A percentile compares a stretch with the other conserved stretches of the same genome.
Conservation (phyloP, 2,797 vertebrate genomes). For the Tokudaia muenninki region DNA sequence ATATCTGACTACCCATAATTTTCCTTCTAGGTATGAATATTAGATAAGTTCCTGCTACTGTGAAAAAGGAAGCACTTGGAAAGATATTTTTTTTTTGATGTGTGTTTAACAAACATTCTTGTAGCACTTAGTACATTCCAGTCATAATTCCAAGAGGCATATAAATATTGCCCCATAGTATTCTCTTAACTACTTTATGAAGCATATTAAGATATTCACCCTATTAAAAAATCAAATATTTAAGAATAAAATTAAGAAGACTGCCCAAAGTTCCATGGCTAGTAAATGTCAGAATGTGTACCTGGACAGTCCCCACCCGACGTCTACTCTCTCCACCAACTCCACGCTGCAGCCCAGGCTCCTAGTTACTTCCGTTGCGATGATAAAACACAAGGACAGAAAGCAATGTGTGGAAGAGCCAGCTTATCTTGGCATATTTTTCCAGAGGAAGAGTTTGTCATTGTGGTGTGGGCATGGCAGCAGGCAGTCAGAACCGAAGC, state of each 20-base stretch:
- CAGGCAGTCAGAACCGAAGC: not conserved
- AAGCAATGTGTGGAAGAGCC: not conserved
- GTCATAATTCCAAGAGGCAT: not conserved
- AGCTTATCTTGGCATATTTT: too few relatives aligned
- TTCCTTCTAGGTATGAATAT: not conserved
- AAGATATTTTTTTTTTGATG: not conserved
- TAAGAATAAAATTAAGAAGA: not conserved
- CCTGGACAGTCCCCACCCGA: not conserved
- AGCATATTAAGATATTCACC: not conserved
- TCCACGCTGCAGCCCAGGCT: accelerated
- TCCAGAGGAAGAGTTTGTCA: not conserved
- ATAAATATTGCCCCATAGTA: not conserved
- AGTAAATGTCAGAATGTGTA: not conserved
- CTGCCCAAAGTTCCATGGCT: not conserved
- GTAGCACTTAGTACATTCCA: not conserved
- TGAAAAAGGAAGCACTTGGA: not conserved
- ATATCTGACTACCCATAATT: not conserved
- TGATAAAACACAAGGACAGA: not conserved
- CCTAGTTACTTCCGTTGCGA: not conserved
- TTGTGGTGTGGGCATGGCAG: not conserved
- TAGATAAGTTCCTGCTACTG: not conserved
- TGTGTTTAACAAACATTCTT: not conserved
- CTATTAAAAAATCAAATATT: not conserved
- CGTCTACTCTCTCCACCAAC: not conserved
- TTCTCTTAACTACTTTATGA: not conserved